A percentile compares a stretch with the other conserved stretches of the same genome.
phyloP scores from a whole-genome alignment of 2,888 invertebrate species.

The Acleris holmiana region DNA sequence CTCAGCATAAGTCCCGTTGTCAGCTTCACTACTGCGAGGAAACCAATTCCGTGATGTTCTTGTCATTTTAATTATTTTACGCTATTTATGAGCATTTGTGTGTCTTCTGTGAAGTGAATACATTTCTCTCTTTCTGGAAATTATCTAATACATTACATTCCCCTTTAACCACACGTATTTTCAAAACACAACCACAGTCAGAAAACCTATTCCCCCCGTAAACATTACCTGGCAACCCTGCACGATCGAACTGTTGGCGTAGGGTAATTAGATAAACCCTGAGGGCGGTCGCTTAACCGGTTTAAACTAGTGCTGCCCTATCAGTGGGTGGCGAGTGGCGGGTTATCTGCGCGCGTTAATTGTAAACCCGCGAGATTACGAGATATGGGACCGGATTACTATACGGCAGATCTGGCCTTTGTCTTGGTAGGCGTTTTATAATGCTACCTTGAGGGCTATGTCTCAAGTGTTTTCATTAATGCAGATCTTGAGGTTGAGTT shows the following conservation, averaged over 20 bases:
- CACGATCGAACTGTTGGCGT: conserved; percentile 57
- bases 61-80: too few species aligned
- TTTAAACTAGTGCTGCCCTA: conserved; percentile 79
- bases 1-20: too few species aligned
- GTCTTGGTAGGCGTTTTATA: too few species aligned
- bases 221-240: conserved; percentile 28
- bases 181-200: not conserved
- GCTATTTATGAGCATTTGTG: too few species aligned
- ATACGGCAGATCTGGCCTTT: not conserved
- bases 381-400: conserved; percentile 52
- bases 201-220: not conserved
- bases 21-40: too few species aligned
- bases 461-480: too few species aligned
- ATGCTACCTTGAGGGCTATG: too few species aligned
- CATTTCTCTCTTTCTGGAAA: too few species aligned
- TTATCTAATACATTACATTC: too few species aligned
- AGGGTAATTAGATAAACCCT: conserved; percentile 83
- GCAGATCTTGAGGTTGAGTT: too few species aligned
- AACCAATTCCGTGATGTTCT: too few species aligned
- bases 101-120: too few species aligned
- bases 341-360: conserved; percentile 82
- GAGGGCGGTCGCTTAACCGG: conserved; percentile 80
- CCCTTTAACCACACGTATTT: not conserved
- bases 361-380: conserved; percentile 81
- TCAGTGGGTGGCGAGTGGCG: conserved; percentile 81